Percentiles rank a stretch among this genome's conserved stretches.
Evolutionary conservation across 1,140 invertebrate species (phyloP).

Genomic region (Periplaneta americana): DNA sequence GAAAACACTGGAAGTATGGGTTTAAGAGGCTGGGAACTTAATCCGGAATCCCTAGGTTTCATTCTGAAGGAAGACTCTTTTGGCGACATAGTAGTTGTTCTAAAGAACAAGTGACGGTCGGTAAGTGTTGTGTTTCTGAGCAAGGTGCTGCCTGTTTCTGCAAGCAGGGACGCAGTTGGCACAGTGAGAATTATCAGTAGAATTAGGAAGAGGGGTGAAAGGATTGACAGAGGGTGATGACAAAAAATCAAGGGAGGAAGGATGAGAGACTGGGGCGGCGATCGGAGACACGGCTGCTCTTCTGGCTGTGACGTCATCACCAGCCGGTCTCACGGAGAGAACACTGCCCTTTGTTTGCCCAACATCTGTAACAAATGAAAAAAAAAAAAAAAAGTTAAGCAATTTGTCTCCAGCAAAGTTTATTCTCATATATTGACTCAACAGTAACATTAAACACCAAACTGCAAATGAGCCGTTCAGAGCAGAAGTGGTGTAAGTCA

Average conservation of each 20-base stretch:
- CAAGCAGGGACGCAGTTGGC: background rate
- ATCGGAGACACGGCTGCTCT: background rate
- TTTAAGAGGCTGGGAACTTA: background rate
- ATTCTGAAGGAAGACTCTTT: background rate
- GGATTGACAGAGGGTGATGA: background rate
- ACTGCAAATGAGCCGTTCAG: too few species aligned
- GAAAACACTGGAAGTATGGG: background rate
- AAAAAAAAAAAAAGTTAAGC: too few species aligned
- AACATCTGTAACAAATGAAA: background rate
- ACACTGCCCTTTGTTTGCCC: background rate
- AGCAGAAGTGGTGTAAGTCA: too few species aligned
- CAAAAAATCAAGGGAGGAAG: background rate
- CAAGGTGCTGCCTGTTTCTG: background rate
- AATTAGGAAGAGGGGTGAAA: background rate
- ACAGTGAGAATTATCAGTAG: background rate
- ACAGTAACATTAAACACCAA: too few species aligned
- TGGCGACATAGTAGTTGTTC: background rate
- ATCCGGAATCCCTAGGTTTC: background rate
- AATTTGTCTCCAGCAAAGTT: too few species aligned
- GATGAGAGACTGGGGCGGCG: background rate
- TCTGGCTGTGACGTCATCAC: background rate
- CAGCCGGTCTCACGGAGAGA: background rate
- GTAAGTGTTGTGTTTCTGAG: background rate
- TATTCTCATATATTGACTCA: too few species aligned
- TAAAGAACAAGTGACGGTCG: background rate